Percentiles rank a stretch among this genome's conserved stretches.
phyloP scores from a whole-genome alignment of 2,797 vertebrate species.

The Semaprochilodus insignis region DNA sequence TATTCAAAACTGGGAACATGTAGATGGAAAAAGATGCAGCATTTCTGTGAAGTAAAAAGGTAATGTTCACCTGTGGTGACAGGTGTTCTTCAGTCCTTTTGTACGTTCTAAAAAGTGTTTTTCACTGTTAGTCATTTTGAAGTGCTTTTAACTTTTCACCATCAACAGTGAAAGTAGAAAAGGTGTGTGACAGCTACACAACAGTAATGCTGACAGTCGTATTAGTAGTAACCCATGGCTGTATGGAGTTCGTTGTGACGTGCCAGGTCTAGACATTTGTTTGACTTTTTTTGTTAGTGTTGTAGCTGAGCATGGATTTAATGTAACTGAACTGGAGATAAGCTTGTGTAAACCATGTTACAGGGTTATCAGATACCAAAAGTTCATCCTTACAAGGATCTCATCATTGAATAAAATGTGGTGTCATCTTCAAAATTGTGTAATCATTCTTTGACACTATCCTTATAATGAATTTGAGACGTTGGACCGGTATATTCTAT shows the following conservation, averaged over 20 bases:
- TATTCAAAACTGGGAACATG: neutral
- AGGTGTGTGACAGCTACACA: neutral
- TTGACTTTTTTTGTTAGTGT: slow-evolving; percentile 1
- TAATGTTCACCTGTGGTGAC: too few species aligned
- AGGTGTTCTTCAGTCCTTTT: neutral
- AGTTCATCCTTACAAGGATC: neutral
- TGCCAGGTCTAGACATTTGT: neutral
- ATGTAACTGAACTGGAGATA: slow-evolving; percentile 17
- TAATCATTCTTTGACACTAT: neutral
- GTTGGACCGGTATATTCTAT: too few species aligned
- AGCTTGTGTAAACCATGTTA: slow-evolving; percentile 17
- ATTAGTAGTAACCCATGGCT: neutral
- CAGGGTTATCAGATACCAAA: slow-evolving; percentile 5
- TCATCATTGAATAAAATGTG: slow-evolving; percentile 3
- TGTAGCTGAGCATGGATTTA: neutral
- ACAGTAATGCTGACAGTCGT: neutral
- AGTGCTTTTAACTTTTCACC: slow-evolving; percentile 5
- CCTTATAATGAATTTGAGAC: neutral
- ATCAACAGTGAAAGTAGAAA: neutral
- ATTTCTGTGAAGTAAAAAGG: neutral
- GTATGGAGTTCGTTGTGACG: neutral
- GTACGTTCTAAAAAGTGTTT: neutral
- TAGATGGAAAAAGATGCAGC: neutral
- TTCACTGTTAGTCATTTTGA: neutral
- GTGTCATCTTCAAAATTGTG: neutral